phyloP scores from a whole-genome alignment of 2,797 vertebrate species.

The Pogonophryne albipinna region DNA sequence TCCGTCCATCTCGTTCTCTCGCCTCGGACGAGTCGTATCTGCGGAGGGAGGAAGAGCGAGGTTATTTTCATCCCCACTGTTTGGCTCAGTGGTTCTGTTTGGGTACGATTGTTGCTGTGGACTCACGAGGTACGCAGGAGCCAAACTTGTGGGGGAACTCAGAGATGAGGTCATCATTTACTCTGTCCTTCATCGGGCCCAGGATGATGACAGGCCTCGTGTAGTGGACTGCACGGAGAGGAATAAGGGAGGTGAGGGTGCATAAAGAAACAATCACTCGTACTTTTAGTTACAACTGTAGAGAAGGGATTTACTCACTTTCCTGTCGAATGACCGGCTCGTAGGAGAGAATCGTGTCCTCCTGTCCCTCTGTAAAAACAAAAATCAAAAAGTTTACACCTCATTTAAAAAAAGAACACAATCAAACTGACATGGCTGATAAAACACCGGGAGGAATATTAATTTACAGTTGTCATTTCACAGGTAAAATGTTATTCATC shows the following conservation, averaged over 20 bases:
- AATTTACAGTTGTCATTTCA: constrained; percentile 38
- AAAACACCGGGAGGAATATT: constrained; percentile 17
- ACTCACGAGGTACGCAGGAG: constrained; percentile 99
- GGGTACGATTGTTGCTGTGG: not conserved
- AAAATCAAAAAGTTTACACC: constrained; percentile 7
- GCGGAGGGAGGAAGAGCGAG: constrained; percentile 31
- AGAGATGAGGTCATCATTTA: constrained; percentile 99
- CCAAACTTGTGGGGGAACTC: constrained; percentile 99
- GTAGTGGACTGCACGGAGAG: constrained; percentile 90
- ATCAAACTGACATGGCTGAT: not conserved
- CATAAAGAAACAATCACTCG: not conserved
- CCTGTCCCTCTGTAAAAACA: constrained; percentile 93
- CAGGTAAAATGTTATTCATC: constrained; percentile 42
- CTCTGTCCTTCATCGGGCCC: constrained; percentile 96
- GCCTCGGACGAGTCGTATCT: constrained; percentile 96
- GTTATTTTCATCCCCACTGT: not conserved
- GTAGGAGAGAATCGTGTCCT: constrained; percentile 97
- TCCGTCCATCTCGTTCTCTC: constrained; percentile 96
- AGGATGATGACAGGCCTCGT: constrained; percentile 97
- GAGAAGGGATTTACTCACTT: constrained; percentile 88
- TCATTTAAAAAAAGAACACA: constrained; percentile 8
- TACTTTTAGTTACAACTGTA: not conserved
- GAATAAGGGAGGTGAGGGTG: not conserved
- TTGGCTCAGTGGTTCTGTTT: not conserved
- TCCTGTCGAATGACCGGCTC: constrained; percentile 98